Base-by-base conservation (phyloP, 2,888 invertebrate species). In the Tethea ocularis region DNA sequence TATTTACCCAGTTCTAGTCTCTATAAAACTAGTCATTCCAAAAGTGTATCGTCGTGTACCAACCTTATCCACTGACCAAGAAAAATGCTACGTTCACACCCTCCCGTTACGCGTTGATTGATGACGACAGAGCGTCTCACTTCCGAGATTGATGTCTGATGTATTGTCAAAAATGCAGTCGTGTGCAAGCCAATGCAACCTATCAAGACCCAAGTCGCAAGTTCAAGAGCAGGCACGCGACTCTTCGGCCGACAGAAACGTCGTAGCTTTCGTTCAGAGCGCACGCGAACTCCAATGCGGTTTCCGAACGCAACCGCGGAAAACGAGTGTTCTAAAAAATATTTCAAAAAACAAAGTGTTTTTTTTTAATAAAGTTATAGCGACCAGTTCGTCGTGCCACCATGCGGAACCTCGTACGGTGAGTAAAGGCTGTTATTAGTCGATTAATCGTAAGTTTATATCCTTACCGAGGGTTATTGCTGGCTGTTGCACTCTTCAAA, bases 341-440 rank as follows among this genome's bases (percentile, higher is more conserved):
- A 33, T 33, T 54, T 54, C 60, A 69, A 74, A 74, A 76, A 77
- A 75, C 67, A 61, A 74, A 79, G 75, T 78, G 75, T 63, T 72
- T 60, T 72, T 66, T 72, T 71, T 57, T 59, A 61, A 68, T 64
- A 64, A 75, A 77, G 75, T 76, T 74, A 69, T 69, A 68, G 59
- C 61, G 60, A 66, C 75, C 74, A 68, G 65, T 71, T 68, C 53
- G 61, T 62, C 57, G 72, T 69, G 67, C 78, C 78, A 78, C 80
- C 72, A 92, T 92, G 91, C 85, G 88, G 87, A 89, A 88, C 80
- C 68, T 87, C 61, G 64, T 89, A 78, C 74, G 91, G 91, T 92
- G 69, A 88, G 91, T 84, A 71, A 72, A 36, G 58, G 54, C 65
- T 70, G 66, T 68, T 69, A 64, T 69, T 69, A 72, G 61, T 64